phyloP scores from a whole-genome alignment of 1,140 invertebrate genomes.

The Tigriopus japonicus region DNA sequence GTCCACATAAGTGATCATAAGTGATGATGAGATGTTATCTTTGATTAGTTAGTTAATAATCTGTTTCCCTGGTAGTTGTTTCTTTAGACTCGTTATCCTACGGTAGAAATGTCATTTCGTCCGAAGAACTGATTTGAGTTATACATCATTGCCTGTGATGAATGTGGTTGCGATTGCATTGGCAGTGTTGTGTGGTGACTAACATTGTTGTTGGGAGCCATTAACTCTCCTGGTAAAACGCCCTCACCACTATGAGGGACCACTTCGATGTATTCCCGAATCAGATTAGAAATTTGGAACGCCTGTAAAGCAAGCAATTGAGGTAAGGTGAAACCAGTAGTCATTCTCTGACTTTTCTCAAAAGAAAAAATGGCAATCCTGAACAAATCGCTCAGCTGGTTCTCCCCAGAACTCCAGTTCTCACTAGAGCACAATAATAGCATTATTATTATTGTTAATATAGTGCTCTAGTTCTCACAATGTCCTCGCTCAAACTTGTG shows the following conservation, averaged over 20 bases:
- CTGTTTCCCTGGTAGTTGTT: too few relatives aligned
- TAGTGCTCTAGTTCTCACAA: not conserved
- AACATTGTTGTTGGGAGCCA: not conserved
- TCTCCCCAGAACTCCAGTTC: not conserved
- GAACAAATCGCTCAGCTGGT: not conserved
- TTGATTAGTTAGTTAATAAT: too few relatives aligned
- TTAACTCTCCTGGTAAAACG: not conserved
- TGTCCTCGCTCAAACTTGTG: not conserved
- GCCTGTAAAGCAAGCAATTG: slow-evolving; percentile 37
- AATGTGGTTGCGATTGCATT: too few relatives aligned
- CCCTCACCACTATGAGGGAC: slow-evolving; percentile 29
- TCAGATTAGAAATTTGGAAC: slow-evolving; percentile 78
- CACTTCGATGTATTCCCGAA: slow-evolving; percentile 73
- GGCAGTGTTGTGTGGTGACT: not conserved
- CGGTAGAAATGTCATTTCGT: too few relatives aligned
- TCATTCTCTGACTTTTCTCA: not conserved
- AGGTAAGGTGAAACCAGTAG: too few relatives aligned
- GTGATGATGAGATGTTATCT: too few relatives aligned
- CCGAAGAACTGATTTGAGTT: too few relatives aligned
- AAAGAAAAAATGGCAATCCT: not conserved
- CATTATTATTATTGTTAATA: not conserved
- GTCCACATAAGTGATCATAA: too few relatives aligned
- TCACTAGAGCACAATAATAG: not conserved
- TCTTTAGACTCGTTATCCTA: too few relatives aligned
- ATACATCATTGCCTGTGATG: too few relatives aligned